Evolutionary conservation across 2,888 invertebrate species (phyloP).

Genomic region (Apodemia duryi): DNA sequence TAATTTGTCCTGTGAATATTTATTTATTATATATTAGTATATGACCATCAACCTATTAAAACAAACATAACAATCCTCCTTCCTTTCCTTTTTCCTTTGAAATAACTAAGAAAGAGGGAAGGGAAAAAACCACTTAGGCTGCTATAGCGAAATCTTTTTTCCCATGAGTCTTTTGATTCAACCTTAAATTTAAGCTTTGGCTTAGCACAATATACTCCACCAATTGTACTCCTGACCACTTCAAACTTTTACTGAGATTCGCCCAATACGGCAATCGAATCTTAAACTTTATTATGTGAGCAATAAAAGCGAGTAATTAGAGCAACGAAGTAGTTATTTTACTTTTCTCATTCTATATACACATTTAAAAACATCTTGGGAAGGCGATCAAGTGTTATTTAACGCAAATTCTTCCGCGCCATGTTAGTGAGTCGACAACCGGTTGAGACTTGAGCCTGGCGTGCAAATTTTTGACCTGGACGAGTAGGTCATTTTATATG

Average conservation of each 20-base stretch:
- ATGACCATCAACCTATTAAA: too few relatives aligned
- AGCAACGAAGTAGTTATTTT: not conserved
- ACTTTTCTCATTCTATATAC: not conserved
- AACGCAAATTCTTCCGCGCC: constrained; percentile 49
- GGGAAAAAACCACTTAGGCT: not conserved
- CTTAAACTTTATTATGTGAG: not conserved
- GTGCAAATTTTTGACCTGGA: constrained; percentile 13
- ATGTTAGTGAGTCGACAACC: constrained; percentile 46
- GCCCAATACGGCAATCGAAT: not conserved
- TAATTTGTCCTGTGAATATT: too few relatives aligned
- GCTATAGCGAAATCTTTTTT: not conserved
- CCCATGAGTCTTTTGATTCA: not conserved
- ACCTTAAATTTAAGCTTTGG: not conserved
- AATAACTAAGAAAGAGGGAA: too few relatives aligned
- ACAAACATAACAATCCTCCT: too few relatives aligned
- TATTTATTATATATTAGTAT: too few relatives aligned
- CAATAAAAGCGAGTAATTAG: not conserved
- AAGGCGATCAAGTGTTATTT: constrained; percentile 75
- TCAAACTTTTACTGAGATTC: not conserved
- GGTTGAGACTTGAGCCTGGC: constrained; percentile 39
- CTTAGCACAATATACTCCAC: too few relatives aligned
- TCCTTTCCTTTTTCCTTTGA: too few relatives aligned
- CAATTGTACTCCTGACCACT: too few relatives aligned
- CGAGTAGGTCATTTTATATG: not conserved
- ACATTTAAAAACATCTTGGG: constrained; percentile 31